Evolutionary conservation across 2,797 vertebrate genomes (phyloP).

Genomic region (Pipistrellus nathusii): DNA sequence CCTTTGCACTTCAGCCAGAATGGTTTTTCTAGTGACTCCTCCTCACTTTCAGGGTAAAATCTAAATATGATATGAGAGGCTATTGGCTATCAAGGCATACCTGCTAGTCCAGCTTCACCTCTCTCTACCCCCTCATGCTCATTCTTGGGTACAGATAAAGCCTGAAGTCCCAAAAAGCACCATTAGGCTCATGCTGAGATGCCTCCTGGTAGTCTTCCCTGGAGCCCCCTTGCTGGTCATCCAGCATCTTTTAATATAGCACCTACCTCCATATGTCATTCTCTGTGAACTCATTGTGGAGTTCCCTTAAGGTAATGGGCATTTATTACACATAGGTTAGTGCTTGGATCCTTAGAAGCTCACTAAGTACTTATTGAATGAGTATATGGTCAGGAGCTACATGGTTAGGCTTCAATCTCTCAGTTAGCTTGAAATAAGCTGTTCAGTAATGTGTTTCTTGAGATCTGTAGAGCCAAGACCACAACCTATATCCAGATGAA

Average conservation of each 20-base stretch:
- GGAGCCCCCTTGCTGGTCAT: not conserved
- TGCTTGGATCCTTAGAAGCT: not conserved
- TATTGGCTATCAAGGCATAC: not conserved
- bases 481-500: not conserved
- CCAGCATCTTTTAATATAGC: not conserved
- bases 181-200: not conserved
- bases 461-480: not conserved
- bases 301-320: not conserved
- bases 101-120: not conserved
- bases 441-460: slow-evolving; percentile 6
- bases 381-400: not conserved
- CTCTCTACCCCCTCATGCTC: not conserved
- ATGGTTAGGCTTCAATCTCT: not conserved
- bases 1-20: not conserved
- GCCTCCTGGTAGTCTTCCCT: not conserved
- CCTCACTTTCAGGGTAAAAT: not conserved
- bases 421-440: not conserved
- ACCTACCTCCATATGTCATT: not conserved
- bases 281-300: not conserved
- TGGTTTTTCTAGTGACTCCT: not conserved
- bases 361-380: not conserved
- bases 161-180: not conserved
- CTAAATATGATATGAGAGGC: not conserved
- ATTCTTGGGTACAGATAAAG: not conserved
- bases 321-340: not conserved